Percentiles rank a stretch among this genome's conserved stretches.
phyloP scores from a whole-genome alignment of 1,140 invertebrate genomes.

The Drosophila navojoa region DNA sequence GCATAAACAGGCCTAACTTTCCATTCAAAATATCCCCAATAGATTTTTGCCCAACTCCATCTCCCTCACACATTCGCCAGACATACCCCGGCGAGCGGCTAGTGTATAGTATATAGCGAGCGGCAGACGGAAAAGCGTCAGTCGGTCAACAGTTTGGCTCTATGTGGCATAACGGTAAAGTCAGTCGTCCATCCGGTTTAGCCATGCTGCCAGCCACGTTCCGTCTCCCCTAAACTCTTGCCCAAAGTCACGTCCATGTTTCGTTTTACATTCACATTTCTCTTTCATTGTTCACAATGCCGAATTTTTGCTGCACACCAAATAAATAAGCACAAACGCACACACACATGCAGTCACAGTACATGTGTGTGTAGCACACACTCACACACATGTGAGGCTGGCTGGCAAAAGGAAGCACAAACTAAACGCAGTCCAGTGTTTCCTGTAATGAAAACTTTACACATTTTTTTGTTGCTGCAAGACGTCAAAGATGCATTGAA shows the following conservation, averaged over 20 bases:
- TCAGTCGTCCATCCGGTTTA: constrained; percentile 53
- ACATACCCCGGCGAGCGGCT: neutral
- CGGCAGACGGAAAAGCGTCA: constrained; percentile 46
- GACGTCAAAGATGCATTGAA: constrained; percentile 33
- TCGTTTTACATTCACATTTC: constrained; percentile 39
- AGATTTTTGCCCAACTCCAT: no score
- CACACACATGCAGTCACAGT: constrained; percentile 1
- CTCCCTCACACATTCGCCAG: no score
- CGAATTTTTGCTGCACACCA: constrained; percentile 73
- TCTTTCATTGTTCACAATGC: constrained; percentile 71
- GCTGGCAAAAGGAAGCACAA: constrained; percentile 57
- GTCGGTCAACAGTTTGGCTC: constrained; percentile 25
- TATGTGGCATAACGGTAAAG: constrained; percentile 38
- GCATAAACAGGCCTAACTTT: no score
- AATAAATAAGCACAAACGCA: constrained; percentile 69
- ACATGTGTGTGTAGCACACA: no score
- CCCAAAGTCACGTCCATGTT: constrained; percentile 1
- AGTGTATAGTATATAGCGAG: constrained; percentile 36
- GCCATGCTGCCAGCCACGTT: constrained; percentile 13
- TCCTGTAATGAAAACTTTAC: constrained; percentile 76
- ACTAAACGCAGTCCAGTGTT: constrained; percentile 74
- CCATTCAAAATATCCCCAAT: no score
- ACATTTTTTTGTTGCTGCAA: constrained; percentile 38
- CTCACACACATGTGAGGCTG: neutral
- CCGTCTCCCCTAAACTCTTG: constrained; percentile 8